Conservation (phyloP, 1,140 invertebrate species). For the Pseudoatta argentina region DNA sequence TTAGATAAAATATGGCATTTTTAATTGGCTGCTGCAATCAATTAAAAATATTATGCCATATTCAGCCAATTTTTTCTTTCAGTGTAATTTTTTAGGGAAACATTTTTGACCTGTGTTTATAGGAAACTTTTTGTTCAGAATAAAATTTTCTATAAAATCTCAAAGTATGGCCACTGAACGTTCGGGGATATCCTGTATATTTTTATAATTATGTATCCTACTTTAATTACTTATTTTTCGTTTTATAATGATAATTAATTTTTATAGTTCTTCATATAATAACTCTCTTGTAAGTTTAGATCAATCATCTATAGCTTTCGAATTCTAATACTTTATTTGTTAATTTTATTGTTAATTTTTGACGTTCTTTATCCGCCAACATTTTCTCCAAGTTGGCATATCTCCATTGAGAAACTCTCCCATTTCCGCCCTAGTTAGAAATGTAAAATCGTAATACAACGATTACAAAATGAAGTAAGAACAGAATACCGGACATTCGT, state of each 20-base stretch:
- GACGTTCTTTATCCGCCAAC: constrained; percentile 23
- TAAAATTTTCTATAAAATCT: too few relatives aligned
- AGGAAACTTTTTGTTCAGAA: too few relatives aligned
- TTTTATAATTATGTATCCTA: neutral
- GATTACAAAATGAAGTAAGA: constrained; percentile 41
- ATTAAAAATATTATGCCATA: too few relatives aligned
- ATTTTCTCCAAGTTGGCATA: constrained; percentile 27
- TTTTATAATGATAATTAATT: neutral
- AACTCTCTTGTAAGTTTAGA: neutral
- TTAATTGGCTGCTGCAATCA: too few relatives aligned
- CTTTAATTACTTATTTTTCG: too few relatives aligned
- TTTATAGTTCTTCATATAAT: neutral
- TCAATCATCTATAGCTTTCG: neutral
- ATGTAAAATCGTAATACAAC: constrained; percentile 52
- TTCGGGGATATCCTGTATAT: too few relatives aligned
- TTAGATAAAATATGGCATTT: too few relatives aligned
- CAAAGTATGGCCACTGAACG: too few relatives aligned
- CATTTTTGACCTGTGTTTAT: too few relatives aligned
- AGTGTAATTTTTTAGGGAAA: too few relatives aligned
- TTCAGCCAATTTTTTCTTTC: too few relatives aligned
- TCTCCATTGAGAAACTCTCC: constrained; percentile 44
- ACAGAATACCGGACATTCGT: constrained; percentile 20
- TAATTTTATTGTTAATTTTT: constrained; percentile 47
- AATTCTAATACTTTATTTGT: constrained; percentile 15
- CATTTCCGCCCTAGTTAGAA: constrained; percentile 49